Evolutionary conservation across 2,888 invertebrate genomes (phyloP).

Genomic region (Cosmia trapezina): DNA sequence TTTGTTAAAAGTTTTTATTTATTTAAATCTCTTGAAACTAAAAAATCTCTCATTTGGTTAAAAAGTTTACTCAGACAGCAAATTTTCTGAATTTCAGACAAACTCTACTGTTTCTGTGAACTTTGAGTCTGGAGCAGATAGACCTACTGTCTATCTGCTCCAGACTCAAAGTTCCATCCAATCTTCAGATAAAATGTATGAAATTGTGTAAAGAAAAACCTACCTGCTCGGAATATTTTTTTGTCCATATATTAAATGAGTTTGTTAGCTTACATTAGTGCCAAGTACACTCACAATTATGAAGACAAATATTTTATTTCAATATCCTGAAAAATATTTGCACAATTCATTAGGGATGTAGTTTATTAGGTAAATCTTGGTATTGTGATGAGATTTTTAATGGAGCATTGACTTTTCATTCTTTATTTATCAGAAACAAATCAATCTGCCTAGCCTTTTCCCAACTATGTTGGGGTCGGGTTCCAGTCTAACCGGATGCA

Average conservation of each 20-base stretch:
- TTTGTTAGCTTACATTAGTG: conserved; percentile 23
- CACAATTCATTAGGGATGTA: conserved; percentile 28
- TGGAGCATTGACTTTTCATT: neutral
- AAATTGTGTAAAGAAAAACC: neutral
- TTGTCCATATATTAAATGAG: too few species aligned
- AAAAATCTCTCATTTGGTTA: neutral
- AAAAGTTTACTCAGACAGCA: neutral
- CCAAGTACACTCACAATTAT: conserved; percentile 21
- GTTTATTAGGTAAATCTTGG: conserved; percentile 38
- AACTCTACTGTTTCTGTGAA: neutral
- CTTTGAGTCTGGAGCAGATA: too few species aligned
- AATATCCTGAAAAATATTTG: conserved; percentile 45
- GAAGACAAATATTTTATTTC: conserved; percentile 40
- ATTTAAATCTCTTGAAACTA: neutral
- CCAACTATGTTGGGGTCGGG: too few species aligned
- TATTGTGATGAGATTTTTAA: neutral
- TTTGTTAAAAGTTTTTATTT: too few species aligned
- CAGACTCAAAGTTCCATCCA: neutral
- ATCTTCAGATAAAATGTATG: neutral
- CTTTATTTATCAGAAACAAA: neutral
- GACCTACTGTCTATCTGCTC: too few species aligned
- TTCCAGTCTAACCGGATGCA: too few species aligned
- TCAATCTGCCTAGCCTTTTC: too few species aligned
- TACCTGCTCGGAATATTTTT: neutral
- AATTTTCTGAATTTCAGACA: neutral